phyloP scores from a whole-genome alignment of 2,113 vertebrate genomes.

The Speoplatyrhinus poulsoni region DNA sequence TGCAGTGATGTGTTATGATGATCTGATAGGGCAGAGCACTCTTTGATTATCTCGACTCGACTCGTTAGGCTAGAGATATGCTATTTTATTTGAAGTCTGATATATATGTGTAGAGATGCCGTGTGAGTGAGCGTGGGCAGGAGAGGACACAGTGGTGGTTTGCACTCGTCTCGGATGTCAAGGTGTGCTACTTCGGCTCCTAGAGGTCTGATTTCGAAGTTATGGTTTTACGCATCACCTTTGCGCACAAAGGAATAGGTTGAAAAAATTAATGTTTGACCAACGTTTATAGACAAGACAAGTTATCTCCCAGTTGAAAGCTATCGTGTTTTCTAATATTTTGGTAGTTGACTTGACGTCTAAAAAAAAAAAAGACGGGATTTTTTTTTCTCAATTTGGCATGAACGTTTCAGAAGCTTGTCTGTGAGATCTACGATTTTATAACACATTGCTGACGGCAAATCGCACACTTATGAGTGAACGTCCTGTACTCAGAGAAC shows the following conservation, averaged over 20 bases:
- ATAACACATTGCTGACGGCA: too few relatives aligned
- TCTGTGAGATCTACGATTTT: neutral
- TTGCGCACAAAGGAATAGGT: constrained; percentile 33
- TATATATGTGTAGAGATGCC: neutral
- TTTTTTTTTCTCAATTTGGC: too few relatives aligned
- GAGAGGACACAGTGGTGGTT: neutral
- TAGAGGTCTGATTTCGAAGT: neutral
- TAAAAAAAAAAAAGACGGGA: too few relatives aligned
- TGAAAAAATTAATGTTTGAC: neutral
- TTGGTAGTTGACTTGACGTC: neutral
- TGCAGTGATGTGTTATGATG: neutral
- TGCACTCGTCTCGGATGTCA: neutral
- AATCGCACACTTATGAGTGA: neutral
- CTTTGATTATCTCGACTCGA: too few relatives aligned
- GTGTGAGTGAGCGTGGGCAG: neutral
- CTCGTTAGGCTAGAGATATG: neutral
- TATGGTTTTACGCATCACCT: constrained; percentile 31
- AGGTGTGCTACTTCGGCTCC: neutral
- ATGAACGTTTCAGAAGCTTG: too few relatives aligned
- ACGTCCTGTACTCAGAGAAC: constrained; percentile 6
- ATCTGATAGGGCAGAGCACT: too few relatives aligned
- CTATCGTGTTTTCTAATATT: too few relatives aligned
- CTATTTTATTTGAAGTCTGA: neutral
- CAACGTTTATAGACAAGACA: too few relatives aligned
- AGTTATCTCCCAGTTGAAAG: too few relatives aligned